phyloP scores from a whole-genome alignment of 2,888 invertebrate species.

The Tetanocera ferruginea region DNA sequence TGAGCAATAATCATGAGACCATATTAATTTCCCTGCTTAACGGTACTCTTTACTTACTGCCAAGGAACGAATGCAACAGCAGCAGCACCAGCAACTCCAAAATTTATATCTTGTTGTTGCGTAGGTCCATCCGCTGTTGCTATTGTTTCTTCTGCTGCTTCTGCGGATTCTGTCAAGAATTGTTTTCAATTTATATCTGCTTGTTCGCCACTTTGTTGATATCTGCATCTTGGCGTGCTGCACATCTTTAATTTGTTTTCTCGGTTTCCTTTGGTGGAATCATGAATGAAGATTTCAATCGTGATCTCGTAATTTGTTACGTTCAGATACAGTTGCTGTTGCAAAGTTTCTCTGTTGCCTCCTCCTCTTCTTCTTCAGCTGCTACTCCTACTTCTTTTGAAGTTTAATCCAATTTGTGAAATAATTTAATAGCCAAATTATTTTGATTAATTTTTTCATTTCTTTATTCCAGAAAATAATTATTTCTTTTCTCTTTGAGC shows the following conservation, averaged over 20 bases:
- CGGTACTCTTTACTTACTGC: constrained; percentile 36
- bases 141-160: neutral
- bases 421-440: constrained; percentile 20
- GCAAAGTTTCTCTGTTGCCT: neutral
- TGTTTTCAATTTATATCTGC: constrained; percentile 29
- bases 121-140: neutral
- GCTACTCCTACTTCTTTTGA: neutral
- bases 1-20: constrained; percentile 35
- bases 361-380: neutral
- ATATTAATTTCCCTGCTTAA: constrained; percentile 45
- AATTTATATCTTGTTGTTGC: neutral
- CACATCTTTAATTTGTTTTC: neutral
- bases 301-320: constrained; percentile 31
- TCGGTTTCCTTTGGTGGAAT: neutral
- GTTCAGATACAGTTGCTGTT: constrained; percentile 27
- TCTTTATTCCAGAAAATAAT: constrained; percentile 1
- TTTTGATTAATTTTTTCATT: constrained; percentile 14
- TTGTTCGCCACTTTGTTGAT: constrained; percentile 1
- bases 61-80: neutral
- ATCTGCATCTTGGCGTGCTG: constrained; percentile 1
- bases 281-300: constrained; percentile 29
- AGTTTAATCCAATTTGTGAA: neutral
- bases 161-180: neutral
- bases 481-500: no score
- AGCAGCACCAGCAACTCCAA: neutral